Base-by-base conservation (phyloP, 2,797 vertebrate species). In the Lepilemur septentrionalis region DNA sequence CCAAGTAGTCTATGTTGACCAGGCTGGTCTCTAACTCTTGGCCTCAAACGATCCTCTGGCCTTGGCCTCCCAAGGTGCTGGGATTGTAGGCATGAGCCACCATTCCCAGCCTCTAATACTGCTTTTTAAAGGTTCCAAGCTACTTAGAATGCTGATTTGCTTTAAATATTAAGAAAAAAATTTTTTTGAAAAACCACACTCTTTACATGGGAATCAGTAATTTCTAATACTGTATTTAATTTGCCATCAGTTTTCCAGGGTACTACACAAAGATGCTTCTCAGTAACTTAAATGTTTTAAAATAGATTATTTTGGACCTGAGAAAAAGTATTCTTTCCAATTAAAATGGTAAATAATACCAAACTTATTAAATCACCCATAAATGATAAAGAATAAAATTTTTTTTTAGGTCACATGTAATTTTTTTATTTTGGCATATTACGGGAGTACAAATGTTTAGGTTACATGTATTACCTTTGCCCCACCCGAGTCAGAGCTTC, bases 221-320 rank as follows among this genome's bases (percentile, higher is more conserved):
- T 92, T 94, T 92, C 25, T 88, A 85, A 90, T 81, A 35, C 38
- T 72, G 5, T 90, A 46, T 20, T 92, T 50, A 95, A 86, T 84
- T 61, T 57, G 41, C 85, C 32, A 13, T 65, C 15, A 4, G 15
- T 89, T 97, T 81, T 78, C 48, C 65, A 57, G 43, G 93, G 25
- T 78, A 76, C 18, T 41, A 59, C 57, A 75, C 57, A 70, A 22
- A 92, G 52, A 38, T 43, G 25, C 23, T 73, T 82, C 32, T 67
- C 6, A 61, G 35, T 84, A 78, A 86, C 61, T 75, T 93, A 81
- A 79, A 38, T 38, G 38, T 38, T 38, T 38, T 38, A 38, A 38
- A 38, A 38, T 38, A 38, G 38, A 91, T 18, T 41, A 46, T 90
- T 85, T 89, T 41, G 75, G 35, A 52, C n/a, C 48, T 92, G n/a